phyloP scores from a whole-genome alignment of 2,888 invertebrate genomes.

The Polyploca ridens region DNA sequence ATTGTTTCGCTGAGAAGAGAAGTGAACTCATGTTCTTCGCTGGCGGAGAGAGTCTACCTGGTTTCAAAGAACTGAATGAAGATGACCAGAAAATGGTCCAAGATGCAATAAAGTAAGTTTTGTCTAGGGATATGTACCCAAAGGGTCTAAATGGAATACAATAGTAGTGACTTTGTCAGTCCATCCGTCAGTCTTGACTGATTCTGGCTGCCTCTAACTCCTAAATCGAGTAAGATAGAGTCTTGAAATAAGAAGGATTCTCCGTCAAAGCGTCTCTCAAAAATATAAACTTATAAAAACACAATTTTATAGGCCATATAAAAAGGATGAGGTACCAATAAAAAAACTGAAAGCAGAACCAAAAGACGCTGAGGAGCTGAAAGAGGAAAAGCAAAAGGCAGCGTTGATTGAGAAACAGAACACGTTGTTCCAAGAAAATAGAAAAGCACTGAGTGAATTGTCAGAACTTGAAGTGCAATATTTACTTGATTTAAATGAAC shows the following conservation, averaged over 20 bases:
- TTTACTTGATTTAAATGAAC: constrained; percentile 89
- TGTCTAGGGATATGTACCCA: neutral
- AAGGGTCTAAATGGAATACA: too few species aligned
- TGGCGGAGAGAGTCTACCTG: constrained; percentile 90
- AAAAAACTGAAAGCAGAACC: constrained; percentile 90
- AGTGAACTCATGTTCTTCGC: constrained; percentile 90
- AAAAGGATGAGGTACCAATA: constrained; percentile 82
- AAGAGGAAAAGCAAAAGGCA: constrained; percentile 81
- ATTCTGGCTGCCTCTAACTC: too few species aligned
- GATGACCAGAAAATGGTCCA: constrained; percentile 89
- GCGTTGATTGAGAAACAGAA: constrained; percentile 89
- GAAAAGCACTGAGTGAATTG: constrained; percentile 71
- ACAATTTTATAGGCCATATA: constrained; percentile 51
- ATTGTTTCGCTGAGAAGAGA: constrained; percentile 92
- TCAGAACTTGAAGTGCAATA: constrained; percentile 85
- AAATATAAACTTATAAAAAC: neutral
- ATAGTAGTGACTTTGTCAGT: too few species aligned
- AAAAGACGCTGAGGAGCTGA: constrained; percentile 78
- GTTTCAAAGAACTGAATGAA: constrained; percentile 87
- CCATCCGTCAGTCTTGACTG: too few species aligned
- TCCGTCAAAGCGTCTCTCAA: too few species aligned
- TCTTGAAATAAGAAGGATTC: too few species aligned
- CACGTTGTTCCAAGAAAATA: constrained; percentile 78
- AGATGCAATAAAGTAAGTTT: constrained; percentile 86
- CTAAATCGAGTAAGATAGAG: too few species aligned